phyloP scores from a whole-genome alignment of 2,797 vertebrate species.

The Heteromormyrus szaboi region DNA sequence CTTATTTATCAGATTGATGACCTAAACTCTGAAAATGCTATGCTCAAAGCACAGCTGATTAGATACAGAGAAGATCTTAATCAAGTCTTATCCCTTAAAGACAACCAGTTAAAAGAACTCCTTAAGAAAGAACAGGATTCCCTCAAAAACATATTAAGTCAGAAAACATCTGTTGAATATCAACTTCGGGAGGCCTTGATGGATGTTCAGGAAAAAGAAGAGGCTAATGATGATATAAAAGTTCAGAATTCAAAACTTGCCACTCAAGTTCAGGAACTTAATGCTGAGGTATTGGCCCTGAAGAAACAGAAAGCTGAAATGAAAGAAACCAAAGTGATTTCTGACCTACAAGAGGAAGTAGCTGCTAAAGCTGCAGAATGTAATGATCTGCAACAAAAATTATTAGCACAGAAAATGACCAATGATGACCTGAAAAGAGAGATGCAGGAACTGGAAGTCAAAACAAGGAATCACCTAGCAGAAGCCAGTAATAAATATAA shows the following conservation, averaged over 20 bases:
- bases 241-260: constrained; percentile 41
- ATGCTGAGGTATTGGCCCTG: constrained; percentile 37
- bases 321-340: constrained; percentile 52
- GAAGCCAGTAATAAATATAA: constrained; percentile 52
- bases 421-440: constrained; percentile 46
- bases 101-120: constrained; percentile 77
- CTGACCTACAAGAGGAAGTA: constrained; percentile 54
- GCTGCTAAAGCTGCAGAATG: constrained; percentile 58
- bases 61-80: constrained; percentile 82
- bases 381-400: constrained; percentile 59
- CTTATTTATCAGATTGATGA: constrained; percentile 76
- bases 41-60: constrained; percentile 79
- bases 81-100: constrained; percentile 78
- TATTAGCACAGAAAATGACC: constrained; percentile 34
- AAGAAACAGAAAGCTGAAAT: constrained; percentile 36
- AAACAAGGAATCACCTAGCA: constrained; percentile 42
- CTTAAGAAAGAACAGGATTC: constrained; percentile 75
- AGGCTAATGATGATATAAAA: constrained; percentile 41
- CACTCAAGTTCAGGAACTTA: constrained; percentile 41
- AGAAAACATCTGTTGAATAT: constrained; percentile 63
- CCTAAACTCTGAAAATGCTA: constrained; percentile 83
- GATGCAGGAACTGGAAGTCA: constrained; percentile 45
- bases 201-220: constrained; percentile 51
- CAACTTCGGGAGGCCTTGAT: constrained; percentile 52
- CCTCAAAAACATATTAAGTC: constrained; percentile 71